Percentiles rank a stretch among this genome's conserved stretches.
These are phyloP conservation scores for Schizopygopsis pylzovi DNA, from an alignment of 2,797 vertebrate species.

Conservation along the genomic window DNA sequence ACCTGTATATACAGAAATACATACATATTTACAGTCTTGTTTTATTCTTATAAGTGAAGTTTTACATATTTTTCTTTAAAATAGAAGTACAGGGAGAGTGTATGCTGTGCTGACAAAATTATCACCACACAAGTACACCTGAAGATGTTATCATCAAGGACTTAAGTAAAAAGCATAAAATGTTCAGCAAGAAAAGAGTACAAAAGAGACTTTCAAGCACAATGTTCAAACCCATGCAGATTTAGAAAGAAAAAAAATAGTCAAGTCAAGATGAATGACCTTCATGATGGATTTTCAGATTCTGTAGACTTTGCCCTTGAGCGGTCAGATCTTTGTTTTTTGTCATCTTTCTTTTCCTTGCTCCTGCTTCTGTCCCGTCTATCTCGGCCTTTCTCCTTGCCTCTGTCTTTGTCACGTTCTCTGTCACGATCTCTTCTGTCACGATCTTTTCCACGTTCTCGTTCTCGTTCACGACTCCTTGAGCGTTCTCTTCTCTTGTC, in stretches of 20 bases:
- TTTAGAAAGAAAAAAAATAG: slow-evolving; percentile 19
- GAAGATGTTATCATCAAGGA: slow-evolving; percentile 54
- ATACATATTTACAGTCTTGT: slow-evolving; percentile 82
- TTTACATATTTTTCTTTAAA: slow-evolving; percentile 64
- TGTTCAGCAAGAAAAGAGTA: slow-evolving; percentile 51
- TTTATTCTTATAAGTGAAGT: slow-evolving; percentile 64
- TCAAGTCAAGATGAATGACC: slow-evolving; percentile 32
- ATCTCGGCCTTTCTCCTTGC: slow-evolving; percentile 79
- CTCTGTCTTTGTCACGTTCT: slow-evolving; percentile 74
- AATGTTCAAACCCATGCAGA: slow-evolving; percentile 52
- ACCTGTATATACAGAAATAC: slow-evolving; percentile 83
- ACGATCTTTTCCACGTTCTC: slow-evolving; percentile 70
- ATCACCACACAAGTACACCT: slow-evolving; percentile 51
- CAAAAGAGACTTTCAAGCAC: slow-evolving; percentile 2
- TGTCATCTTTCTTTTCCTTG: slow-evolving; percentile 82
- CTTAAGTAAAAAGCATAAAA: slow-evolving; percentile 68
- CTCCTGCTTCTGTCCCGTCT: slow-evolving; percentile 82
- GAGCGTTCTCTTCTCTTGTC: slow-evolving; percentile 64
- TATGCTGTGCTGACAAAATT: slow-evolving; percentile 63
- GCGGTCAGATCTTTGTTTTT: slow-evolving; percentile 84
- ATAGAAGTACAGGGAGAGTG: slow-evolving; percentile 55
- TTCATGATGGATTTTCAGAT: slow-evolving; percentile 70
- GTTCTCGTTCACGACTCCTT: slow-evolving; percentile 68
- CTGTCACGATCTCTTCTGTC: slow-evolving; percentile 59
- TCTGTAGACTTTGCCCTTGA: slow-evolving; percentile 76